These are phyloP conservation scores for Aphyosemion australe DNA, from an alignment of 2,113 vertebrate species.

Conservation along the genomic window DNA sequence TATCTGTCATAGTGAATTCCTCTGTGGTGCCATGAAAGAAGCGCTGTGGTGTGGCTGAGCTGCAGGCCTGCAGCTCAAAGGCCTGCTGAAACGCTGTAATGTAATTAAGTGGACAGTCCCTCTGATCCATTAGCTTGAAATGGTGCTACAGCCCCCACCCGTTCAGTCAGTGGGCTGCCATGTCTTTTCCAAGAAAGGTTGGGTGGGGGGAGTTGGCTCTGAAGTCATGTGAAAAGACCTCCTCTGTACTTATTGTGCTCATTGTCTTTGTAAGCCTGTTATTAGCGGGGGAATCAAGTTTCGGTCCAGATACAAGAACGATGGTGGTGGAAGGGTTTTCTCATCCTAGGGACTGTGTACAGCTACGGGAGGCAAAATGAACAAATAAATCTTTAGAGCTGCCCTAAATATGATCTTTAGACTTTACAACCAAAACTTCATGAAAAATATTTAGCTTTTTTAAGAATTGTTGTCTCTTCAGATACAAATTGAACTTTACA, in stretches of 20 bases:
- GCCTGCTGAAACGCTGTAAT: conserved; percentile 70
- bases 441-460: no score
- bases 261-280: conserved; percentile 80
- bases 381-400: no score
- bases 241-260: conserved; percentile 78
- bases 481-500: neutral
- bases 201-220: conserved; percentile 33
- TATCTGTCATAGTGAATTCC: conserved; percentile 77
- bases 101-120: conserved; percentile 78
- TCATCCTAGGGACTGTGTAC: conserved; percentile 24
- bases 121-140: conserved; percentile 73
- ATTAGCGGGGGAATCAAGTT: conserved; percentile 77
- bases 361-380: conserved; percentile 16
- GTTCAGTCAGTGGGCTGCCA: conserved; percentile 68
- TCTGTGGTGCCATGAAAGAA: conserved; percentile 65
- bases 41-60: conserved; percentile 48
- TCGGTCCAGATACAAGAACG: conserved; percentile 44
- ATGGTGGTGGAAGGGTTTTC: conserved; percentile 54
- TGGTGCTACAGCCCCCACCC: conserved; percentile 53
- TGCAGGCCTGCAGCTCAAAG: conserved; percentile 62
- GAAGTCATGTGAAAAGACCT: conserved; percentile 78
- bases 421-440: no score
- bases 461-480: no score
- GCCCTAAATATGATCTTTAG: no score
- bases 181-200: conserved; percentile 55